Conservation (phyloP, 1,140 invertebrate species). For the Hycleus cichorii region DNA sequence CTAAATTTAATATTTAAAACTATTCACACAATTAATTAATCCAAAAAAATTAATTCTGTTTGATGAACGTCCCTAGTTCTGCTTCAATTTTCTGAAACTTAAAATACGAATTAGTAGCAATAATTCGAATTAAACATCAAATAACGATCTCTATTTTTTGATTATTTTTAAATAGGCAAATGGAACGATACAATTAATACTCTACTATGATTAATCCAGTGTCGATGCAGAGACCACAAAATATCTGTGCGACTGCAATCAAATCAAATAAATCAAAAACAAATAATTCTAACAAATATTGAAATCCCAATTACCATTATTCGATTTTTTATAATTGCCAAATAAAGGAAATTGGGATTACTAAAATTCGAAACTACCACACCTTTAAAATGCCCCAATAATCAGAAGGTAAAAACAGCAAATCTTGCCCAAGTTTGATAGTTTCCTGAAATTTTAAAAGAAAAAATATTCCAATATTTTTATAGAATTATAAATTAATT, state of each 20-base stretch:
- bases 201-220: constrained; percentile 8
- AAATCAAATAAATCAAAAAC: constrained; percentile 18
- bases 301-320: neutral
- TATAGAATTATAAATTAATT: constrained; percentile 9
- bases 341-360: constrained; percentile 3
- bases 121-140: neutral
- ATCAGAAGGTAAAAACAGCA: neutral
- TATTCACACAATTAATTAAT: neutral
- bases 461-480: constrained; percentile 11
- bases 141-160: constrained; percentile 10
- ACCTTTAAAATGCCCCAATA: constrained; percentile 13
- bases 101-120: constrained; percentile 13
- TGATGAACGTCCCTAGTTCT: neutral
- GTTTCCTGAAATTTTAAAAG: constrained; percentile 3
- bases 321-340: neutral
- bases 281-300: constrained; percentile 5
- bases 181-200: constrained; percentile 26
- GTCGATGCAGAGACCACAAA: constrained; percentile 4
- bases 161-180: constrained; percentile 2
- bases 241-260: constrained; percentile 17
- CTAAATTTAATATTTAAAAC: neutral
- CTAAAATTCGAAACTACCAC: constrained; percentile 14
- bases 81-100: constrained; percentile 14
- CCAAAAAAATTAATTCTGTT: neutral
- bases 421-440: neutral